Evolutionary conservation across 2,113 vertebrate genomes (phyloP).

Genomic region (Rhinogobius similis): DNA sequence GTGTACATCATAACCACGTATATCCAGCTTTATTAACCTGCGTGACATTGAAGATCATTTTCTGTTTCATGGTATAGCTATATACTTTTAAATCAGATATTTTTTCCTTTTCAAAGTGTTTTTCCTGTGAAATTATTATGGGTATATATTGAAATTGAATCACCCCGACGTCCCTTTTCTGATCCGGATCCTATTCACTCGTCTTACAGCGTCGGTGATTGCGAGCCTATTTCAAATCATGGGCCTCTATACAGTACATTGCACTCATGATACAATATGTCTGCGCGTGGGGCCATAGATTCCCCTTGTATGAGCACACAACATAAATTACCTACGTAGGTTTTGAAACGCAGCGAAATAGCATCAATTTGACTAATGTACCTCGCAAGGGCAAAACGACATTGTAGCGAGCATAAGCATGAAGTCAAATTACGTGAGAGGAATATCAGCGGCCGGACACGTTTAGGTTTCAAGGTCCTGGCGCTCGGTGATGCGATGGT

Average conservation of each 20-base stretch:
- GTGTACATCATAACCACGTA: too few species aligned
- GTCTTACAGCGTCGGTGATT: not conserved
- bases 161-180: not conserved
- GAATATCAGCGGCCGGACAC: constrained; percentile 2
- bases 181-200: constrained; percentile 13
- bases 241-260: constrained; percentile 22
- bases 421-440: constrained; percentile 28
- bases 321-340: constrained; percentile 27
- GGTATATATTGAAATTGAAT: not conserved
- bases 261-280: constrained; percentile 16
- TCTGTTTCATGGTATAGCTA: too few species aligned
- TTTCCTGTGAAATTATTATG: not conserved
- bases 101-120: not conserved
- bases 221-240: constrained; percentile 19
- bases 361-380: constrained; percentile 47
- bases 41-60: too few species aligned
- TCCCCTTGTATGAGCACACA: constrained; percentile 28
- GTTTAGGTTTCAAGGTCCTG: constrained; percentile 14
- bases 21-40: too few species aligned
- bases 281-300: not conserved
- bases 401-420: constrained; percentile 27
- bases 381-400: constrained; percentile 35
- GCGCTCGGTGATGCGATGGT: not conserved
- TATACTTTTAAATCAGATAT: too few species aligned
- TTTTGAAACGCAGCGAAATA: constrained; percentile 22